A percentile compares a stretch with the other conserved stretches of the same genome.
Evolutionary conservation across 2,113 vertebrate species (phyloP).

Genomic region (Odontesthes bonariensis): DNA sequence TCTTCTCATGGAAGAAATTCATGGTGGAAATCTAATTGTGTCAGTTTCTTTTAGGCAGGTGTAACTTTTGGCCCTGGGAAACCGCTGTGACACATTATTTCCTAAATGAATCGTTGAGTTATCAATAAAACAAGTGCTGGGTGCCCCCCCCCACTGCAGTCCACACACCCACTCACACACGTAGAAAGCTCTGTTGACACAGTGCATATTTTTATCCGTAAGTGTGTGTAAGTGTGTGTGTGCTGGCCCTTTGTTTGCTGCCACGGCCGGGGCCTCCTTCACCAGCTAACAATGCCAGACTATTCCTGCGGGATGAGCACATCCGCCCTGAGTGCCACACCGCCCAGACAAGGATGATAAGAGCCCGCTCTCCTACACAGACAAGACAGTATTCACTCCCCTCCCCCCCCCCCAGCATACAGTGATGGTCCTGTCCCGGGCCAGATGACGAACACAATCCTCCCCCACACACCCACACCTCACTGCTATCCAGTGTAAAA

Average conservation of each 20-base stretch:
- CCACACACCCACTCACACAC: constrained; percentile 28
- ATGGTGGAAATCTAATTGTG: background rate
- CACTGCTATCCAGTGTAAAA: constrained; percentile 2
- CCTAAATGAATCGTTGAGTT: background rate
- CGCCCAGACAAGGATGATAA: constrained; percentile 68
- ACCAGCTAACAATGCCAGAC: constrained; percentile 78
- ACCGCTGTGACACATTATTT: background rate
- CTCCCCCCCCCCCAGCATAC: constrained; percentile 41
- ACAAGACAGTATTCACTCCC: constrained; percentile 32
- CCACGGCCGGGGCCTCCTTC: constrained; percentile 69
- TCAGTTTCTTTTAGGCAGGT: background rate
- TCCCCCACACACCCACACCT: constrained; percentile 12
- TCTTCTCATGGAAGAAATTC: background rate
- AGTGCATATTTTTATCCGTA: constrained; percentile 68
- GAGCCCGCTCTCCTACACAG: constrained; percentile 52
- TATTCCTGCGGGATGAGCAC: constrained; percentile 81
- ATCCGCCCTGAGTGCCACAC: constrained; percentile 77
- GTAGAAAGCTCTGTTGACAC: constrained; percentile 60
- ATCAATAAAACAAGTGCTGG: background rate
- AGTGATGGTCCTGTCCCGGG: constrained; percentile 37
- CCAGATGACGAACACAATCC: constrained; percentile 11
- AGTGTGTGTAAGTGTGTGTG: constrained; percentile 33
- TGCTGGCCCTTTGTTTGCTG: constrained; percentile 68
- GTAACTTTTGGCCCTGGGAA: background rate
- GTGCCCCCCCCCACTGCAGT: background rate